Evolutionary conservation across 2,113 vertebrate genomes (phyloP).

Genomic region (Bettongia penicillata): DNA sequence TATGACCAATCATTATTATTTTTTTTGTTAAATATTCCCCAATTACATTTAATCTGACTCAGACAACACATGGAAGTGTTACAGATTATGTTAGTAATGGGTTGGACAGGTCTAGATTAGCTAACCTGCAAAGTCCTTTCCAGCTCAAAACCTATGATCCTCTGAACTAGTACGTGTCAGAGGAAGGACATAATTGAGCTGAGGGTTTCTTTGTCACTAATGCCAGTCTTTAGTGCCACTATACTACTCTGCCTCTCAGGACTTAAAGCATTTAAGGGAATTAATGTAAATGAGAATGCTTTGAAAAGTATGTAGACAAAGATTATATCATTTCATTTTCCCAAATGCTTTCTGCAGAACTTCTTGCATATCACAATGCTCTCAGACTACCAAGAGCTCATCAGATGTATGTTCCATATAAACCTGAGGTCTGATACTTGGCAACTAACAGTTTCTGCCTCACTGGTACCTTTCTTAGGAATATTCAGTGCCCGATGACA

Average conservation of each 20-base stretch:
- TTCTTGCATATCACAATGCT: not conserved
- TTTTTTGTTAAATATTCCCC: not conserved
- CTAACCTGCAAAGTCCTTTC: not conserved
- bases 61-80: not conserved
- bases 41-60: not conserved
- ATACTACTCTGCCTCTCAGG: not conserved
- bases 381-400: not conserved
- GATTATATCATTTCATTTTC: not conserved
- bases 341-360: not conserved
- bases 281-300: not conserved
- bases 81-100: not conserved
- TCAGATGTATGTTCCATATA: not conserved
- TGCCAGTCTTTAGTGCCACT: not conserved
- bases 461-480: conserved; percentile 22
- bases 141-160: not conserved
- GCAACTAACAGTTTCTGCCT: not conserved
- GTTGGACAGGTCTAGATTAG: not conserved
- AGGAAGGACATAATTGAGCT: not conserved
- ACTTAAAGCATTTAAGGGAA: not conserved
- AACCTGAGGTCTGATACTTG: not conserved
- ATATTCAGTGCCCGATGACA: conserved; percentile 3
- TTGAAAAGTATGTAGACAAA: not conserved
- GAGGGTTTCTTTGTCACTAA: not conserved
- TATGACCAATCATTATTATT: not conserved
- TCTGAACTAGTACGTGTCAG: not conserved